Evolutionary conservation across 2,113 vertebrate species (phyloP).

Genomic region (Hippocampus abdominalis): DNA sequence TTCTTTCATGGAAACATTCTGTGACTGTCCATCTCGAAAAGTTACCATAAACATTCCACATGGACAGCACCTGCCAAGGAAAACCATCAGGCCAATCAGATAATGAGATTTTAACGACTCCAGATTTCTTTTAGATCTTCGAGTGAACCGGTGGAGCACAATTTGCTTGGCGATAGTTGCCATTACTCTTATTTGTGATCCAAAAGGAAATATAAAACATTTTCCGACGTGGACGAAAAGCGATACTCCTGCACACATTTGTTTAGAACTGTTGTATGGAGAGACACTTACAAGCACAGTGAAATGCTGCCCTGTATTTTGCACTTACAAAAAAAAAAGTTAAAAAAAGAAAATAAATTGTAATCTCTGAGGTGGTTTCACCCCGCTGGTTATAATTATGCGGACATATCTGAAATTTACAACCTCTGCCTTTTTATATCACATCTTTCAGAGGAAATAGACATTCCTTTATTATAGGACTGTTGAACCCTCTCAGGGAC

Average conservation of each 20-base stretch:
- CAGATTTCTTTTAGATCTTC: constrained; percentile 45
- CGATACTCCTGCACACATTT: background rate
- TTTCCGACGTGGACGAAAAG: too few relatives aligned
- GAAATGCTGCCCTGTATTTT: background rate
- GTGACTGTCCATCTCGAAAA: constrained; percentile 43
- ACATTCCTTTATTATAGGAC: background rate
- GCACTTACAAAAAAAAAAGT: background rate
- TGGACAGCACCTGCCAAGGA: constrained; percentile 42
- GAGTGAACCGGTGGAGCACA: constrained; percentile 22
- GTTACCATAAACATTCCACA: constrained; percentile 46
- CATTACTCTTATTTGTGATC: constrained; percentile 11
- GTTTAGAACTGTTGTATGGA: background rate
- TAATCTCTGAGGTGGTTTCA: background rate
- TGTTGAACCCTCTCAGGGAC: background rate
- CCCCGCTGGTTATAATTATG: background rate
- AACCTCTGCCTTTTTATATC: background rate
- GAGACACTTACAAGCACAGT: too few relatives aligned
- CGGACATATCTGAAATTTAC: background rate
- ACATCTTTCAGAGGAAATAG: background rate
- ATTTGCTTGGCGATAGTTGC: constrained; percentile 18
- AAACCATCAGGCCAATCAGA: constrained; percentile 42
- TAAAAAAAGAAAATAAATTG: background rate
- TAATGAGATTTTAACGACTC: constrained; percentile 40
- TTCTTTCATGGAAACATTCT: constrained; percentile 56
- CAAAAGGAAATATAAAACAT: background rate